A percentile compares a stretch with the other conserved stretches of the same genome.
These are phyloP conservation scores for Pyrgus malvae DNA, from an alignment of 2,888 invertebrate genomes.

Conservation along the genomic window DNA sequence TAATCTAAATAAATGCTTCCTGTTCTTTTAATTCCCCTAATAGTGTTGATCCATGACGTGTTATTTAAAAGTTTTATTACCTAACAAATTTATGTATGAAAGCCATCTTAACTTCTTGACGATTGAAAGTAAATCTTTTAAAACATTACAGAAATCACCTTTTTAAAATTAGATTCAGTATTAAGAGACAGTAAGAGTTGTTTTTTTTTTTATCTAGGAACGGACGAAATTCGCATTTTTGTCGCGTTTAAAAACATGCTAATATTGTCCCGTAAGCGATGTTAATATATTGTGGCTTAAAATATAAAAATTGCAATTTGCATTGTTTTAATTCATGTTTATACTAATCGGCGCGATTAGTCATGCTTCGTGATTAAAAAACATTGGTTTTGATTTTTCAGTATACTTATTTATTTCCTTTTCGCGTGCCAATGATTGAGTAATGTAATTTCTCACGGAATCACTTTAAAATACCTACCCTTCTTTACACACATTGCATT, in stretches of 20 bases:
- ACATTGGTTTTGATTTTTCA: slow-evolving; percentile 18
- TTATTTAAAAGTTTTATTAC: too few relatives aligned
- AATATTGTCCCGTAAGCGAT: not conserved
- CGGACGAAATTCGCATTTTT: too few relatives aligned
- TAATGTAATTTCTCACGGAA: slow-evolving; percentile 34
- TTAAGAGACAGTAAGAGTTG: too few relatives aligned
- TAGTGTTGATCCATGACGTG: too few relatives aligned
- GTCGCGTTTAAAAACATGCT: too few relatives aligned
- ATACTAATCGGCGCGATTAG: not conserved
- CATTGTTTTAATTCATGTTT: not conserved
- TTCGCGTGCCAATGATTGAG: slow-evolving; percentile 37
- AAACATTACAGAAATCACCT: too few relatives aligned
- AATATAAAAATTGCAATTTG: not conserved
- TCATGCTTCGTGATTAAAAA: slow-evolving; percentile 1
- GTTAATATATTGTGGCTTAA: not conserved
- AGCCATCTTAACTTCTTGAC: too few relatives aligned
- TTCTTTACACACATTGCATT: not conserved
- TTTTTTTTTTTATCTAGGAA: too few relatives aligned
- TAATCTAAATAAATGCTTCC: not conserved
- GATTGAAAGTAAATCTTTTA: too few relatives aligned
- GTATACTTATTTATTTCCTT: slow-evolving; percentile 31
- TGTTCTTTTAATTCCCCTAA: too few relatives aligned
- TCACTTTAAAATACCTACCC: not conserved
- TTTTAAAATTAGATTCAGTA: too few relatives aligned
- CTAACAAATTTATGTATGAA: too few relatives aligned